Conservation (phyloP, 2,888 invertebrate species). For the Pachliopta kotzebuea region DNA sequence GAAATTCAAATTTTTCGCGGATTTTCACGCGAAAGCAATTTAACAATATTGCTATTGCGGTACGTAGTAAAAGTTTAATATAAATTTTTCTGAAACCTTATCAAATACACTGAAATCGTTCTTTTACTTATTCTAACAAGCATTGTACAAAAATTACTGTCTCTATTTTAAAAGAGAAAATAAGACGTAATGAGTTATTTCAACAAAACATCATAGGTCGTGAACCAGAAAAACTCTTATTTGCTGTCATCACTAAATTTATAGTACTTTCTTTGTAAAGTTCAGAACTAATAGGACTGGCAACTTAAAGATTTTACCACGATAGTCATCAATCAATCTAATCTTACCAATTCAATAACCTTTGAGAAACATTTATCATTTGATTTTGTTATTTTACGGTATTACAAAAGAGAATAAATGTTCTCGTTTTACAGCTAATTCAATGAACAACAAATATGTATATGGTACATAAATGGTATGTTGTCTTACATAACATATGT, state of each 20-base stretch:
- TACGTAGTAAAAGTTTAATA: conserved; percentile 18
- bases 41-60: conserved; percentile 17
- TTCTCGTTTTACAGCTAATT: not conserved
- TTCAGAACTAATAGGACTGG: not conserved
- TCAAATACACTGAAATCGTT: not conserved
- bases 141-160: too few species aligned
- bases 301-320: conserved; percentile 4
- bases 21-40: conserved; percentile 23
- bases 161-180: too few species aligned
- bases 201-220: conserved; percentile 1
- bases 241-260: conserved; percentile 9
- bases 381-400: not conserved
- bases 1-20: conserved; percentile 24
- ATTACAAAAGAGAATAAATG: not conserved
- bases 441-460: too few species aligned
- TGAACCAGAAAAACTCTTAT: not conserved
- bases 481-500: too few species aligned
- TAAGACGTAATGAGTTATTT: not conserved
- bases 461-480: too few species aligned
- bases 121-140: too few species aligned
- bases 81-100: not conserved
- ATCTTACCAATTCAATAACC: not conserved
- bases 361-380: conserved; percentile 3
- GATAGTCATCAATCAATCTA: conserved; percentile 17
- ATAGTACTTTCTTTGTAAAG: conserved; percentile 4